Evolutionary conservation across 2,797 vertebrate genomes (phyloP), one percentile per base, ranked within the genome.

Genomic region (Sebastes vulpes): DNA sequence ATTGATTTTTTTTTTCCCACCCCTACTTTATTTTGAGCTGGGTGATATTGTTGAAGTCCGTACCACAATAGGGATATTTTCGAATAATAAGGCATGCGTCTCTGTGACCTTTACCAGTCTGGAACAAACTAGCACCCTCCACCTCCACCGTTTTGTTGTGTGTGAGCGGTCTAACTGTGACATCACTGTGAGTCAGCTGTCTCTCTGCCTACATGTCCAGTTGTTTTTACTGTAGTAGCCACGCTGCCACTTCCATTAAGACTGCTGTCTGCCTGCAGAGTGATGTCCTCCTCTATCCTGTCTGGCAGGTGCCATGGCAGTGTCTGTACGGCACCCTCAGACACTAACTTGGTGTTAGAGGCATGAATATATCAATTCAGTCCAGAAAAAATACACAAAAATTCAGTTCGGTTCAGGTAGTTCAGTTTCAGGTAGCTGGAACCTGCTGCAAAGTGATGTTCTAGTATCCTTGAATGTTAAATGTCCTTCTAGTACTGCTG

Each of bases 181-280:
- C 79, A 16, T 53, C 35, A 82, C 38, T 42, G 12, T 82, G 70
- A 87, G 3, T 90, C 84, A 83, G 76, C 78, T 35, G 75, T 79
- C 66, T 73, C 21, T 70, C 66, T 26, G 61, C 31, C 50, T 72
- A 14, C 29, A 6, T 9, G 72, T 83, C 69, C 54, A 58, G 10
- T 75, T 64, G 26, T 31, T 52, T 72, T n/a, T 18, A 46, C 42
- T 46, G 42, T 50, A n/a, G 72, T 75, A 3, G 26, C 14, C 14
- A 6, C 2, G n/a, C 71, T 82, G 75, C 59, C 63, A 16, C 54
- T 75, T 18, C 53, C 9, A 38, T 71, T 65, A 7, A 3, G 35
- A 14, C 63, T 10, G 23, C 14, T 10, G 69, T 57, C 56, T 31
- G 23, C 58, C 31, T 29, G 20, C 26, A 46, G 64, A 81, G 26